Base-by-base conservation (phyloP, 2,888 invertebrate species). In the Mythimna loreyi region DNA sequence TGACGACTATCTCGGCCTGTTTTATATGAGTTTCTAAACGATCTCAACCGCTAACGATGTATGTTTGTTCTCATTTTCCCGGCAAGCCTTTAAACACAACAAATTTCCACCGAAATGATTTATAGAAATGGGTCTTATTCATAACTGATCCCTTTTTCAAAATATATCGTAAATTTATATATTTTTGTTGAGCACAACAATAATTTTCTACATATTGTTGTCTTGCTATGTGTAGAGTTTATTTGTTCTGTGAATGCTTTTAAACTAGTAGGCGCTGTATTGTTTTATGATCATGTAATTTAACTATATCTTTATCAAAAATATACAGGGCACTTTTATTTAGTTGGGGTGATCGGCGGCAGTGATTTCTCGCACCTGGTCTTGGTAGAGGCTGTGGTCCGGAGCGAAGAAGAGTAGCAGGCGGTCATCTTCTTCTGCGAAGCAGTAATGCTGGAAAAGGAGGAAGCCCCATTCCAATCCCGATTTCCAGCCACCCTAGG, bases 1-100 rank as follows among this genome's bases (percentile, higher is more conserved):
- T 72, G 82, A 73, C 74, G 75, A 68, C 84, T 77, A 74, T 83
- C 84, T 78, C 69, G 58, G 69, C 30, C 66, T 68, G 78, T 67
- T 84, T 70, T 79, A 69, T 71, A 84, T 57, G 69, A 61, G 66
- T 60, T 52, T 73, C 72, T 75, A 70, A 80, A 67, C 78, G 68
- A 75, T 82, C 72, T 72, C 56, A 58, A 49, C 63, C 19, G 36
- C 64, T 76, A 80, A 78, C 66, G 62, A 80, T 66, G 76, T 75
- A 52, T 47, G 50, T 45, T 49, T 52, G 58, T 69, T 65, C 65
- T 62, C 80, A 45, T 58, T 58, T 47, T 47, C 21, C 43, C 19
- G 11, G 7, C 30, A 21, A 52, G 9, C 21, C 19, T 40, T 67
- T 13, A 33, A 59, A 36, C 28, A 36, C 16, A 60, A 40, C 19